These are phyloP conservation scores for Seira musarum DNA, from an alignment of 2,888 invertebrate species.

Conservation along the genomic window DNA sequence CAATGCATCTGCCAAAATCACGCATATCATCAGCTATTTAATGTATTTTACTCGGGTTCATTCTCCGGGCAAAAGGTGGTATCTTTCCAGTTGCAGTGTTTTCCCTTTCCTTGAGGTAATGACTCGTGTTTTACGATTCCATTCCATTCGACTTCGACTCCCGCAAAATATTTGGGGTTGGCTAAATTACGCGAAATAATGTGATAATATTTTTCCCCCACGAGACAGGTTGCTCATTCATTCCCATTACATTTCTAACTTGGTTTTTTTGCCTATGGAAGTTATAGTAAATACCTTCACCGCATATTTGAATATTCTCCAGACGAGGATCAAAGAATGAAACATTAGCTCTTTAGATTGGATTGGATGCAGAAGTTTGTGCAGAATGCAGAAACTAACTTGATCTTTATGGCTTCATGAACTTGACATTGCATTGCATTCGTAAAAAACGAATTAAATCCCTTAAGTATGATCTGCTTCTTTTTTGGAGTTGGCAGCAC, in stretches of 20 bases:
- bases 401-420: background rate
- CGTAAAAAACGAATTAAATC: background rate
- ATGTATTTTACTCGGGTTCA: too few relatives aligned
- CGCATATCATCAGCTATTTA: too few relatives aligned
- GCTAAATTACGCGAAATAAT: conserved; percentile 15
- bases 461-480: background rate
- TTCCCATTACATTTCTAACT: background rate
- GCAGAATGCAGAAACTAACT: background rate
- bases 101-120: background rate
- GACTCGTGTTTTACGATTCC: conserved; percentile 11
- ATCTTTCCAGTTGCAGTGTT: conserved; percentile 5
- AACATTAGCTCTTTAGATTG: too few relatives aligned
- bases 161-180: background rate
- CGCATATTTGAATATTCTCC: background rate
- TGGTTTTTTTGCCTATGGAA: too few relatives aligned
- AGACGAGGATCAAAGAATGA: background rate
- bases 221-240: background rate
- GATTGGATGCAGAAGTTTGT: too few relatives aligned
- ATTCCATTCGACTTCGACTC: too few relatives aligned
- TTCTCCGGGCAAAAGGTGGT: background rate
- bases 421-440: conserved; percentile 12
- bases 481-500: conserved; percentile 47
- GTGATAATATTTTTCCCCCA: background rate
- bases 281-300: too few relatives aligned
- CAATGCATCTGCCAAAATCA: too few relatives aligned